phyloP scores from a whole-genome alignment of 2,113 vertebrate genomes.

The Mesitornis unicolor region DNA sequence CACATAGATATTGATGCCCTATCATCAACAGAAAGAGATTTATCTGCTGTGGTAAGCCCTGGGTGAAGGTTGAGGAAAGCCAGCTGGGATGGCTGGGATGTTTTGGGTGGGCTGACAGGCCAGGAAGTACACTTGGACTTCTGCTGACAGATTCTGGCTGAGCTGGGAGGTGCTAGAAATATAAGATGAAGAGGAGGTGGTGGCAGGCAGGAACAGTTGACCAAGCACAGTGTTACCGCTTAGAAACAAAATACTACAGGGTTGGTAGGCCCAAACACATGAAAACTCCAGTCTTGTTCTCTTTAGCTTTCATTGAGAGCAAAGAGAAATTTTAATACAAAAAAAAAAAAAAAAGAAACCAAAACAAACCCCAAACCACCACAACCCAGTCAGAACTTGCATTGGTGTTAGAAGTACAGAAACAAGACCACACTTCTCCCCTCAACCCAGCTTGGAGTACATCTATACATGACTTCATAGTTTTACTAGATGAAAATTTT shows the following conservation, averaged over 20 bases:
- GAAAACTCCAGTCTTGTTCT: not conserved
- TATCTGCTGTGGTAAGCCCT: not conserved
- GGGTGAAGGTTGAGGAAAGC: not conserved
- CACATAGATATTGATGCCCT: not conserved
- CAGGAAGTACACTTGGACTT: not conserved
- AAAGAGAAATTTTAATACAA: not conserved
- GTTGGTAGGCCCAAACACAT: not conserved
- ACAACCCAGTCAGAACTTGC: not conserved
- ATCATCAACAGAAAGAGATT: not conserved
- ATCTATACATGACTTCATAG: not conserved
- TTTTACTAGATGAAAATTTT: not conserved
- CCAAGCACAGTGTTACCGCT: not conserved
- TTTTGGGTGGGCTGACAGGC: not conserved
- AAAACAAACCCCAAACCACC: no score
- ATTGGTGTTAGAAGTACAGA: not conserved
- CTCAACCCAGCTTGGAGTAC: not conserved
- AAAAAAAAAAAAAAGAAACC: no score
- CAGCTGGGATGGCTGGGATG: not conserved
- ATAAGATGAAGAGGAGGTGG: not conserved
- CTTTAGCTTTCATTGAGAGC: not conserved
- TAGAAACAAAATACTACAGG: not conserved
- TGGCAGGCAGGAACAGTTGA: not conserved
- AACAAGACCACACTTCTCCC: not conserved
- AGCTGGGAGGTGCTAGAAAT: slow-evolving; percentile 7
- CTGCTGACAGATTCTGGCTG: slow-evolving; percentile 1